phyloP scores from a whole-genome alignment of 35 echinoderm and acorn worm species.

The Strongylocentrotus purpuratus region DNA sequence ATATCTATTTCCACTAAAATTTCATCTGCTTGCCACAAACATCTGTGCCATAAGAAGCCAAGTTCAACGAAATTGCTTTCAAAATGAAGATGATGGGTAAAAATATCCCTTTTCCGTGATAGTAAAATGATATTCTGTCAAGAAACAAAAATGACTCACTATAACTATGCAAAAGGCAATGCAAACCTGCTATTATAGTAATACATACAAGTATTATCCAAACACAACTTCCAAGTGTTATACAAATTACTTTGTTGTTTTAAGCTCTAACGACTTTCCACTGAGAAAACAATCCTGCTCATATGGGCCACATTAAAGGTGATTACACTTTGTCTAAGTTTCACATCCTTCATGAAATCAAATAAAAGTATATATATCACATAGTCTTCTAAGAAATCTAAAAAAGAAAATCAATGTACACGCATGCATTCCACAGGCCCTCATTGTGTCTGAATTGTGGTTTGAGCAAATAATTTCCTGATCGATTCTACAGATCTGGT shows the following conservation, averaged over 20 bases:
- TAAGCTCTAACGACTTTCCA: neutral
- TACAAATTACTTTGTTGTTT: neutral
- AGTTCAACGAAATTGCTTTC: neutral
- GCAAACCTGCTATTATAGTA: neutral
- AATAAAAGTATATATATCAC: neutral
- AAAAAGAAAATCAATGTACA: neutral
- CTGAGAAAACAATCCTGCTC: neutral
- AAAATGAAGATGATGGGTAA: neutral
- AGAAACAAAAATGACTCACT: neutral
- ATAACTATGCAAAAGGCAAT: neutral
- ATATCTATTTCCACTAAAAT: neutral
- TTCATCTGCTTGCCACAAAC: neutral
- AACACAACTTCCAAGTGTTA: neutral
- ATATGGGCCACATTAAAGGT: neutral
- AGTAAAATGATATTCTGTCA: neutral
- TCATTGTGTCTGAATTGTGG: slow-evolving; percentile 16
- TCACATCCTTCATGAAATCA: neutral
- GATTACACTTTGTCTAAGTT: slow-evolving; percentile 5
- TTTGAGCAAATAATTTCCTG: slow-evolving; percentile 9
- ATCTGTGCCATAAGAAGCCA: neutral
- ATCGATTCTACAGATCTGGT: neutral
- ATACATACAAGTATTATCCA: neutral
- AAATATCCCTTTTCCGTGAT: no score
- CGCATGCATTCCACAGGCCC: neutral
- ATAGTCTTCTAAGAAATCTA: neutral